These are phyloP conservation scores for Plemyria rubiginata DNA, from an alignment of 2,888 invertebrate genomes.

Conservation along the genomic window DNA sequence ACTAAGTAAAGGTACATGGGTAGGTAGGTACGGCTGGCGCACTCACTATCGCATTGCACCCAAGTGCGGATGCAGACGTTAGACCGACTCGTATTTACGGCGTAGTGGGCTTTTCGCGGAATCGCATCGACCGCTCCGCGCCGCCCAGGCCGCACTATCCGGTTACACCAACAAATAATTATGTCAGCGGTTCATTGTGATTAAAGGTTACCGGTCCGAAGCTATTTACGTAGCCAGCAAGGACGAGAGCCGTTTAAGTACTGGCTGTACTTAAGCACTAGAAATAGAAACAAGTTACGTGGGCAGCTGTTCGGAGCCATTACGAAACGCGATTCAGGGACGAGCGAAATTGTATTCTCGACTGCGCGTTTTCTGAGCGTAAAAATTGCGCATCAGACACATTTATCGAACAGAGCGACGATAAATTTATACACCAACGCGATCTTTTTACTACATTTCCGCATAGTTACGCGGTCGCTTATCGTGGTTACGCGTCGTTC, in stretches of 20 bases:
- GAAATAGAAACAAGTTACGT: constrained; percentile 77
- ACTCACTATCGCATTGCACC: constrained; percentile 65
- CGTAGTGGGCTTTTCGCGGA: constrained; percentile 70
- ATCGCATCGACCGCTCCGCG: constrained; percentile 56
- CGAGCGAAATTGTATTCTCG: constrained; percentile 63
- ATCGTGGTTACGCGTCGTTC: constrained; percentile 70
- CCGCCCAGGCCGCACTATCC: constrained; percentile 57
- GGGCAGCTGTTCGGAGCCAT: constrained; percentile 68
- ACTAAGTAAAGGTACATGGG: constrained; percentile 50
- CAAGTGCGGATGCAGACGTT: constrained; percentile 65
- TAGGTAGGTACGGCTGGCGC: constrained; percentile 42
- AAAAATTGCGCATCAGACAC: constrained; percentile 65
- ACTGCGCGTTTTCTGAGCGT: constrained; percentile 58
- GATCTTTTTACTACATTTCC: constrained; percentile 78
- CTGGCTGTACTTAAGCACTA: constrained; percentile 54
- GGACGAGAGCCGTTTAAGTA: constrained; percentile 66
- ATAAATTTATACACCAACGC: constrained; percentile 79
- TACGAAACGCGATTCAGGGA: constrained; percentile 72
- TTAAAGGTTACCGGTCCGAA: constrained; percentile 62
- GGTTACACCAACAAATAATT: constrained; percentile 76
- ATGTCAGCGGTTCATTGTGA: constrained; percentile 75
- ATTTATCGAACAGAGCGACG: constrained; percentile 69
- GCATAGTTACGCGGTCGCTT: constrained; percentile 74
- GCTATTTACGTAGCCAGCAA: constrained; percentile 55
- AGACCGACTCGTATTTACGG: constrained; percentile 61